Percentiles rank a stretch among this genome's conserved stretches.
Conservation (phyloP, 2,113 vertebrate genomes). For the Trogon surrucura region DNA sequence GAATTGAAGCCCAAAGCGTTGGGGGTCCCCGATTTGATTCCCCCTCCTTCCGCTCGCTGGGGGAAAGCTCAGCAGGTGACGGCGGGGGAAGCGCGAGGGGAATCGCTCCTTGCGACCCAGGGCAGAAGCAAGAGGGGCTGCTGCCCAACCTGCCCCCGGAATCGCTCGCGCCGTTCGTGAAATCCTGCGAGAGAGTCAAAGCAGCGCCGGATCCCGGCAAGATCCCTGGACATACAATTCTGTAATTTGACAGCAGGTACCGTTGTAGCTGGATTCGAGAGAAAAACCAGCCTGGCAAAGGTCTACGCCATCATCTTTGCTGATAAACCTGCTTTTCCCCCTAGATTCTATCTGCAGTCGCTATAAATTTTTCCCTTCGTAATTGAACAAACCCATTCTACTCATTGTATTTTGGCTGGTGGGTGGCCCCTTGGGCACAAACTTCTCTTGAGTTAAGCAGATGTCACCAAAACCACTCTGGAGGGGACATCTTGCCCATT, state of each 20-base stretch:
- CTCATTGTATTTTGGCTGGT: neutral
- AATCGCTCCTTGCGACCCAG: neutral
- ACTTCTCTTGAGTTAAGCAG: neutral
- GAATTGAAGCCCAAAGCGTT: neutral
- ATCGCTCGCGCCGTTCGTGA: neutral
- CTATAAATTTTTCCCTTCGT: neutral
- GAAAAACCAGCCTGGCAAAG: neutral
- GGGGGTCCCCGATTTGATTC: neutral
- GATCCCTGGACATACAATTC: accelerated
- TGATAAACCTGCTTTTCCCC: neutral
- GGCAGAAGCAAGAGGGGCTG: neutral
- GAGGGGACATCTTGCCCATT: neutral
- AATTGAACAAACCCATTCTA: neutral
- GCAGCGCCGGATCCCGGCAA: neutral
- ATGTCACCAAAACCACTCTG: neutral
- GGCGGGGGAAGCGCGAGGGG: neutral
- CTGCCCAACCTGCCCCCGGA: neutral
- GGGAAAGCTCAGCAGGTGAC: neutral
- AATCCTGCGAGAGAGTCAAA: neutral
- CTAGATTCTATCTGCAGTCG: neutral
- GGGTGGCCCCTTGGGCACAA: neutral
- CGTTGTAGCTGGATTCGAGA: accelerated
- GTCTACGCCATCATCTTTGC: neutral
- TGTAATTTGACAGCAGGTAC: neutral
- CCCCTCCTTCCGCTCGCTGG: neutral